Conservation (phyloP, 2,888 invertebrate species). For the Pandemis cinnamomeana region DNA sequence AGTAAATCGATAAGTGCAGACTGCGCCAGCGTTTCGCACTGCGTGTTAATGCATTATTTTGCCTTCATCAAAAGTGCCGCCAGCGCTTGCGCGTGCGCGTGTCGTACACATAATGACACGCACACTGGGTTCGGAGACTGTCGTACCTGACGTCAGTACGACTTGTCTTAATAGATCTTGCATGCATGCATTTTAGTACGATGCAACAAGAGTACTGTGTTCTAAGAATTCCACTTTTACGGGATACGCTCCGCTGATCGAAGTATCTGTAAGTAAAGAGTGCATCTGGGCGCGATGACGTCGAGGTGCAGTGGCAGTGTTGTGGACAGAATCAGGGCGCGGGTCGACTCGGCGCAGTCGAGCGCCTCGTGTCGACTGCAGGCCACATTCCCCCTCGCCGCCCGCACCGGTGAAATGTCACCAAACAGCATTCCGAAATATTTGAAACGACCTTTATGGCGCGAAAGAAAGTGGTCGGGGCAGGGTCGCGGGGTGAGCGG, state of each 20-base stretch:
- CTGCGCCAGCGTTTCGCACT: not conserved
- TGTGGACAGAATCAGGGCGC: slow-evolving; percentile 27
- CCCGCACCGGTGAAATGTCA: slow-evolving; percentile 81
- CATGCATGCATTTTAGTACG: slow-evolving; percentile 9
- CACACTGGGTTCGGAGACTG: slow-evolving; percentile 42
- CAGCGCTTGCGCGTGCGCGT: slow-evolving; percentile 42
- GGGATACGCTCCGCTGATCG: not conserved
- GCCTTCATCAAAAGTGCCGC: slow-evolving; percentile 41
- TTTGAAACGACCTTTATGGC: slow-evolving; percentile 85
- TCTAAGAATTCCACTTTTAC: slow-evolving; percentile 3
- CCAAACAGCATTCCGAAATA: slow-evolving; percentile 84
- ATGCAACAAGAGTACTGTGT: slow-evolving; percentile 18
- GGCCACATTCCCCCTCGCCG: slow-evolving; percentile 69
- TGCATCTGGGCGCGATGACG: slow-evolving; percentile 35
- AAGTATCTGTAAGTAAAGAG: not conserved
- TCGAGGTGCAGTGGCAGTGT: slow-evolving; percentile 32
- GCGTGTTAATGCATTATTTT: slow-evolving; percentile 19
- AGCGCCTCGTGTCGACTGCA: slow-evolving; percentile 58
- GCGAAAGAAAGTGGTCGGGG: slow-evolving; percentile 81
- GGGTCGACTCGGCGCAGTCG: slow-evolving; percentile 55
- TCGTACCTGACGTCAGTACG: slow-evolving; percentile 16
- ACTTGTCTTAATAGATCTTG: slow-evolving; percentile 16
- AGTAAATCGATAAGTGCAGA: not conserved
- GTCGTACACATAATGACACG: slow-evolving; percentile 38
- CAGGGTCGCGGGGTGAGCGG: slow-evolving; percentile 56